phyloP scores from a whole-genome alignment of 2,113 vertebrate genomes.

The Phalacrocorax pelagicus region DNA sequence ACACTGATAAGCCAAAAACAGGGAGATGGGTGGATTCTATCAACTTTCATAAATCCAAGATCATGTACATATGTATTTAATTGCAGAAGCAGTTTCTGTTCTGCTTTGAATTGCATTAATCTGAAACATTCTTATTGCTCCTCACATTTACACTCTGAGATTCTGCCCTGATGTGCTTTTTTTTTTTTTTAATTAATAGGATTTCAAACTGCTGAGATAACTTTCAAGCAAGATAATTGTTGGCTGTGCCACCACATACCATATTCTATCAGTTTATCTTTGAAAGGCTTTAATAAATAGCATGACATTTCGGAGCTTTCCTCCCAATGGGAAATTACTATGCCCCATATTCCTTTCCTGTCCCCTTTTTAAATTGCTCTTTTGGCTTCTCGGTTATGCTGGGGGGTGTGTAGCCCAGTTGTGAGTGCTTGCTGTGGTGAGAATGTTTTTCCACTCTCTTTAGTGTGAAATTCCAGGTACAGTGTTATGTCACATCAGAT shows the following conservation, averaged over 20 bases:
- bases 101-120: slow-evolving; percentile 14
- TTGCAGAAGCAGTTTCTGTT: slow-evolving; percentile 17
- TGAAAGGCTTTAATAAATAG: not conserved
- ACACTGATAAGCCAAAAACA: slow-evolving; percentile 32
- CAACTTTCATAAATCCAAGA: not conserved
- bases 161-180: not conserved
- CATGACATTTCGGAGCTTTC: not conserved
- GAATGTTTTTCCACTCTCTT: slow-evolving; percentile 47
- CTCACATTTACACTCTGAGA: slow-evolving; percentile 17
- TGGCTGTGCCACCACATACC: not conserved
- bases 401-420: not conserved
- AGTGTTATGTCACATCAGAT: slow-evolving; percentile 58
- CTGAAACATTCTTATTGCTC: slow-evolving; percentile 21
- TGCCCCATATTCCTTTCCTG: not conserved
- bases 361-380: not conserved
- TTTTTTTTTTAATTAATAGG: not conserved
- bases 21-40: not conserved
- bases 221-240: not conserved
- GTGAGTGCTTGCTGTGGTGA: not conserved
- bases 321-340: not conserved
- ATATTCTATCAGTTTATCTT: not conserved
- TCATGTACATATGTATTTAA: not conserved
- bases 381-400: not conserved
- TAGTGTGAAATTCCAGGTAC: slow-evolving; percentile 62
- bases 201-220: slow-evolving; percentile 31